Evolutionary conservation across 2,797 vertebrate genomes (phyloP).

Genomic region (Bradypodion ventrale): DNA sequence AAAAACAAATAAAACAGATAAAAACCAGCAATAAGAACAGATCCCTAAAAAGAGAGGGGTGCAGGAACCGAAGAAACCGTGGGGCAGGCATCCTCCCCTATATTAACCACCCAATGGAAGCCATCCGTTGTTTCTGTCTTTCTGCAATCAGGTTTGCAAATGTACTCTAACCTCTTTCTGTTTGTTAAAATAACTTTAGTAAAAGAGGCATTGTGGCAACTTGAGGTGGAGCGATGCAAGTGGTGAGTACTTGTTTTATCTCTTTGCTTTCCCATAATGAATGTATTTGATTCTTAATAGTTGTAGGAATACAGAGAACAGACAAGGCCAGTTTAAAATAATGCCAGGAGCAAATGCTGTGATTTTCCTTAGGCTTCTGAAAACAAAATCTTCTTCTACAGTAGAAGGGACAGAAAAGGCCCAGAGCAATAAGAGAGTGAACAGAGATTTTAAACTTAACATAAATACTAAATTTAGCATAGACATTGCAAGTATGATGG

Average conservation of each 20-base stretch:
- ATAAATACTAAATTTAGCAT: background rate
- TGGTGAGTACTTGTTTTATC: background rate
- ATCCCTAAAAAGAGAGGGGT: too few relatives aligned
- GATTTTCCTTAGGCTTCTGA: background rate
- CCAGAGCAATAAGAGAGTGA: background rate
- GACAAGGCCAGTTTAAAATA: background rate
- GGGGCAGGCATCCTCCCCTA: too few relatives aligned
- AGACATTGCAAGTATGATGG: background rate
- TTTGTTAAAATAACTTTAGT: background rate
- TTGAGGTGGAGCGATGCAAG: background rate
- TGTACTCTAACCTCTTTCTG: background rate
- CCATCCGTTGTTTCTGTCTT: too few relatives aligned
- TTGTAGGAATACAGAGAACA: background rate
- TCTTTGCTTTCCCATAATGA: background rate
- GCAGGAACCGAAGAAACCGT: too few relatives aligned
- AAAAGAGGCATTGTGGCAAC: background rate
- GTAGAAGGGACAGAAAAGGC: too few relatives aligned
- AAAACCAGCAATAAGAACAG: too few relatives aligned
- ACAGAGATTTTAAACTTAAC: background rate
- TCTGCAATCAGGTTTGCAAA: too few relatives aligned
- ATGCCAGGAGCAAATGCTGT: background rate
- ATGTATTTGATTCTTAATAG: background rate
- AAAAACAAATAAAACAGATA: too few relatives aligned
- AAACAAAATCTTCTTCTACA: background rate
- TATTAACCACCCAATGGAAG: too few relatives aligned